Evolutionary conservation across 2,888 invertebrate genomes (phyloP).

Genomic region (Tolmerus cingulatus): DNA sequence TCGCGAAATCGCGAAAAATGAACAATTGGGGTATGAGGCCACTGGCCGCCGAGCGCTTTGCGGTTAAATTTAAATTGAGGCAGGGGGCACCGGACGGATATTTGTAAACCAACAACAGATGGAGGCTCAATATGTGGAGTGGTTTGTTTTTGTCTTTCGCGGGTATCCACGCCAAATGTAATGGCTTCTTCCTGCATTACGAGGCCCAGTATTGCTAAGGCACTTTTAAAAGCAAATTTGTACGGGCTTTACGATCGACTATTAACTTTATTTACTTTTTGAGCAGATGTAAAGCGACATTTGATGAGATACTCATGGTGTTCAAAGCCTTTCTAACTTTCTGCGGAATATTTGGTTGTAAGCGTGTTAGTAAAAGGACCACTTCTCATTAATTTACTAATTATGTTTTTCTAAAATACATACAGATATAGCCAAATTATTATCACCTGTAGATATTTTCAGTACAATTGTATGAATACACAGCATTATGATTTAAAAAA

Average conservation of each 20-base stretch:
- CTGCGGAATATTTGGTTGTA: background rate
- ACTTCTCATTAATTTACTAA: background rate
- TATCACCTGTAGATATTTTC: no score
- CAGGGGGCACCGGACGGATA: conserved; percentile 17
- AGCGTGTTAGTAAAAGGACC: background rate
- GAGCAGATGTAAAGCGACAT: background rate
- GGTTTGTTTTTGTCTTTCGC: background rate
- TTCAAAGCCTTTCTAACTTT: background rate
- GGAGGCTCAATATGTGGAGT: background rate
- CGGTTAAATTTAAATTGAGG: background rate
- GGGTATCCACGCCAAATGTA: background rate
- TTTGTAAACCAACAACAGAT: conserved; percentile 18
- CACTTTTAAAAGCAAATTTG: background rate
- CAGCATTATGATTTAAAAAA: no score
- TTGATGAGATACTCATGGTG: background rate
- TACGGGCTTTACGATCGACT: background rate
- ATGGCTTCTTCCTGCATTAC: background rate
- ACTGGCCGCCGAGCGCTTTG: background rate
- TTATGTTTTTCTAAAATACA: no score
- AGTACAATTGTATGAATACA: no score
- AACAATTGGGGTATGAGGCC: conserved; percentile 31
- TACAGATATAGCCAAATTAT: no score
- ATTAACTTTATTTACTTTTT: background rate
- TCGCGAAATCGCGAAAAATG: conserved; percentile 36
- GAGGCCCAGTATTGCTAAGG: background rate